phyloP scores from a whole-genome alignment of 1,140 invertebrate species.

The Hyles vespertilio region DNA sequence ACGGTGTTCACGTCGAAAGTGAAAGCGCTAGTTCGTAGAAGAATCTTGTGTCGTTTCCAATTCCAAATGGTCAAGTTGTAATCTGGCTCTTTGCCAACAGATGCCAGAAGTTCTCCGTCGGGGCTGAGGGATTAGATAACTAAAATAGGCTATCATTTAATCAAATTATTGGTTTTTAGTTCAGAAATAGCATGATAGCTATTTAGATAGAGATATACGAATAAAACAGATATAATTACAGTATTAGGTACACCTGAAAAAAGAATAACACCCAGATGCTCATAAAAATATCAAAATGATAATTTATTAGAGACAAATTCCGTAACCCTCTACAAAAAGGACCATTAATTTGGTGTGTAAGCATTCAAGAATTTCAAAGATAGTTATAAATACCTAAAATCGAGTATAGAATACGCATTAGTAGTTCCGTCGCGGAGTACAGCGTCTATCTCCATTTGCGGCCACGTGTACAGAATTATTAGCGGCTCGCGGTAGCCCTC shows the following conservation, averaged over 20 bases:
- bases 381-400: constrained; percentile 82
- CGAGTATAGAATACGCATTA: constrained; percentile 82
- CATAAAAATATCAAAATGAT: no score
- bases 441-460: constrained; percentile 82
- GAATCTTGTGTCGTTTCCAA: constrained; percentile 85
- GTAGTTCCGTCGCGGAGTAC: constrained; percentile 85
- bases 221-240: no score
- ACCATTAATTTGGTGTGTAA: no score
- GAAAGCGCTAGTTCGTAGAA: constrained; percentile 87
- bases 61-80: constrained; percentile 92
- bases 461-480: constrained; percentile 90
- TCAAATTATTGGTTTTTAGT: no score
- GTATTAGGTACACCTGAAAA: no score
- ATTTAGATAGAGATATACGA: no score
- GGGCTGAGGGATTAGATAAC: constrained; percentile 74
- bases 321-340: no score
- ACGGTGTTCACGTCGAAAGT: constrained; percentile 86
- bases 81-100: constrained; percentile 90
- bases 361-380: constrained; percentile 2
- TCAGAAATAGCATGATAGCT: no score
- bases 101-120: constrained; percentile 86
- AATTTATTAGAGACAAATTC: no score
- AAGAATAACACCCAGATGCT: no score
- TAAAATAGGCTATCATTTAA: not conserved
- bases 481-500: constrained; percentile 84